A percentile compares a stretch with the other conserved stretches of the same genome.
These are phyloP conservation scores for Spicauda simplicius DNA, from an alignment of 2,888 invertebrate species.

Conservation along the genomic window DNA sequence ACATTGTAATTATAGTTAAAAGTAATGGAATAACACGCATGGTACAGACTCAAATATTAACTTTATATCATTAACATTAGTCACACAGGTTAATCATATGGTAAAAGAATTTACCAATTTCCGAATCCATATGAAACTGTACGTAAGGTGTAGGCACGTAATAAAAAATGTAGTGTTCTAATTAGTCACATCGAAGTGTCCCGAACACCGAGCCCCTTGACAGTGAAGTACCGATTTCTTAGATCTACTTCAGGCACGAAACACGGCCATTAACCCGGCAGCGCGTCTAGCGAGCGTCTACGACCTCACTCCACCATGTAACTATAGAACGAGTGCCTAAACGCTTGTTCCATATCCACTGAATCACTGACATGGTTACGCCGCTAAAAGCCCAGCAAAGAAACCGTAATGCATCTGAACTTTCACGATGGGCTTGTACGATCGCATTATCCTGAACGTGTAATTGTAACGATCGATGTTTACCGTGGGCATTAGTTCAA, in stretches of 20 bases:
- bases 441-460: constrained; percentile 33
- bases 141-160: neutral
- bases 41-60: neutral
- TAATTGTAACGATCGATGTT: constrained; percentile 55
- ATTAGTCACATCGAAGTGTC: constrained; percentile 28
- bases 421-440: constrained; percentile 31
- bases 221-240: constrained; percentile 33
- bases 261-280: constrained; percentile 61
- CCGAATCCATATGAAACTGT: no score
- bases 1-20: no score
- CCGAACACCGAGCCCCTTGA: constrained; percentile 39
- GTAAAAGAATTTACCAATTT: no score
- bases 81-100: no score
- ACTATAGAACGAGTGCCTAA: constrained; percentile 39
- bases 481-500: constrained; percentile 51
- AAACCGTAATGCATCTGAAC: constrained; percentile 55
- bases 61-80: neutral
- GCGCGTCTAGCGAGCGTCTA: constrained; percentile 70
- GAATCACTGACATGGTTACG: constrained; percentile 48
- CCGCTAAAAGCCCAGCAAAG: constrained; percentile 41
- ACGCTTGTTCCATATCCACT: constrained; percentile 53
- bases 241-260: constrained; percentile 57
- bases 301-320: constrained; percentile 53
- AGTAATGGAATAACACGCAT: no score
- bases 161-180: constrained; percentile 1